These are phyloP conservation scores for Alsophila aescularia DNA, from an alignment of 2,888 invertebrate species.

Conservation along the genomic window DNA sequence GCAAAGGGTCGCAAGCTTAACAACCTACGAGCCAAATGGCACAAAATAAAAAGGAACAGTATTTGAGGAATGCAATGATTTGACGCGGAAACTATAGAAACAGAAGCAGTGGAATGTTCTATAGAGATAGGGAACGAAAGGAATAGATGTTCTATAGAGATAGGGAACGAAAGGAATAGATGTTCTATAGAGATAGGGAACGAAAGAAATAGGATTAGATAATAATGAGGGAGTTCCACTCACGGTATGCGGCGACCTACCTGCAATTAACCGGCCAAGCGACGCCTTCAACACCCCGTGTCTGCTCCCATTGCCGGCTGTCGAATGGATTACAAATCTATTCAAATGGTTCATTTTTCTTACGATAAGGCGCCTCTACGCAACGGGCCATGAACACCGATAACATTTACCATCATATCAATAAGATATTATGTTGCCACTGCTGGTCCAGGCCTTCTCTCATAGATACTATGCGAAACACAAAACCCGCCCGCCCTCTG, in stretches of 20 bases:
- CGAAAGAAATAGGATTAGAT: neutral
- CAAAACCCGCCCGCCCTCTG: too few species aligned
- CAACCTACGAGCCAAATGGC: too few species aligned
- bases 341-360: slow-evolving; percentile 47
- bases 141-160: too few species aligned
- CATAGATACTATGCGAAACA: too few species aligned
- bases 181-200: neutral
- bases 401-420: too few species aligned
- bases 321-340: slow-evolving; percentile 54
- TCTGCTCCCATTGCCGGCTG: slow-evolving; percentile 45
- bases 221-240: slow-evolving; percentile 4
- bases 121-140: too few species aligned
- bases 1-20: too few species aligned
- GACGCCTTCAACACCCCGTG: neutral
- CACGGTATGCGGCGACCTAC: slow-evolving; percentile 29
- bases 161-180: too few species aligned
- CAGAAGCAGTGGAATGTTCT: neutral
- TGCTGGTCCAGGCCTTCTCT: too few species aligned
- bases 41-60: too few species aligned
- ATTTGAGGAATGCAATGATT: neutral
- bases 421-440: too few species aligned
- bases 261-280: slow-evolving; percentile 17
- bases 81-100: neutral
- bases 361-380: neutral
- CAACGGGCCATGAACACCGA: neutral